Percentiles rank a stretch among this genome's conserved stretches.
Evolutionary conservation across 2,113 vertebrate genomes (phyloP).

Genomic region (Datnioides undecimradiatus): DNA sequence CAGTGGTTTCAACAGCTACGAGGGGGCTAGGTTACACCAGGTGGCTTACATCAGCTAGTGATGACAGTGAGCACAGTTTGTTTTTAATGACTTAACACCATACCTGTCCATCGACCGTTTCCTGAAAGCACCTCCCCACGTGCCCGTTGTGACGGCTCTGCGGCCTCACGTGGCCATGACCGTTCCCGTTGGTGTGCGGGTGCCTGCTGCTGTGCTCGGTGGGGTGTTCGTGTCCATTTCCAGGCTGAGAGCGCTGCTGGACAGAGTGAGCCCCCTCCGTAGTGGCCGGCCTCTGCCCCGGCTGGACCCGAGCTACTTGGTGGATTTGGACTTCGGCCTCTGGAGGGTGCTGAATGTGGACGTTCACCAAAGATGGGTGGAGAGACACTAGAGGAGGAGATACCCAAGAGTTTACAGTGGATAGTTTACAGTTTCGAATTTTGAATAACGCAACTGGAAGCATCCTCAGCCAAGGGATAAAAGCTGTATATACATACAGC

Average conservation of each 20-base stretch:
- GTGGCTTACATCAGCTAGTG: slow-evolving; percentile 15
- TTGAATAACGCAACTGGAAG: slow-evolving; percentile 20
- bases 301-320: slow-evolving; percentile 85
- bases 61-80: slow-evolving; percentile 29
- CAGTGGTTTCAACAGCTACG: slow-evolving; percentile 23
- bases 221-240: slow-evolving; percentile 62
- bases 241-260: slow-evolving; percentile 83
- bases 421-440: slow-evolving; percentile 42
- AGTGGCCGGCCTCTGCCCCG: slow-evolving; percentile 66
- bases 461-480: slow-evolving; percentile 45
- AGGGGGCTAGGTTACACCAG: neutral
- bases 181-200: slow-evolving; percentile 66
- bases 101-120: slow-evolving; percentile 91
- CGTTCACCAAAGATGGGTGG: slow-evolving; percentile 86
- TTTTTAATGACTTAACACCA: slow-evolving; percentile 29
- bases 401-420: slow-evolving; percentile 40
- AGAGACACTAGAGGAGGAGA: slow-evolving; percentile 75
- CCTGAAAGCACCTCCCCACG: slow-evolving; percentile 92
- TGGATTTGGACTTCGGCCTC: slow-evolving; percentile 84
- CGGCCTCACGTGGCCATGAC: slow-evolving; percentile 49
- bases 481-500: slow-evolving; percentile 50
- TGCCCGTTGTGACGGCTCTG: slow-evolving; percentile 70
- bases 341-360: slow-evolving; percentile 86
- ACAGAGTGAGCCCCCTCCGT: slow-evolving; percentile 85
- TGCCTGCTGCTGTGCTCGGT: slow-evolving; percentile 53